Conservation (phyloP, 2,797 vertebrate genomes). For the Chaunax sp. region DNA sequence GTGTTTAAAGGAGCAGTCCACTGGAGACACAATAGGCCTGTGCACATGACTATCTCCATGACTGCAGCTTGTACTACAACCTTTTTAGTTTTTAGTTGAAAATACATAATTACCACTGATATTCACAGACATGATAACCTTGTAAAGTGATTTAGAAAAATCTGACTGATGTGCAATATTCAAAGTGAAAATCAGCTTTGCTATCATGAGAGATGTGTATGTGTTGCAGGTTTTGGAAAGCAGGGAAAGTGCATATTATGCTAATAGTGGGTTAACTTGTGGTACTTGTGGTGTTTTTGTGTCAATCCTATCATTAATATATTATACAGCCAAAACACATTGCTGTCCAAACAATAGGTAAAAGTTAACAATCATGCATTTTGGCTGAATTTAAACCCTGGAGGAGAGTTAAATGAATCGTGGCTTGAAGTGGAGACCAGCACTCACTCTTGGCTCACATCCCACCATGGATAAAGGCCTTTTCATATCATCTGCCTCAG, state of each 20-base stretch:
- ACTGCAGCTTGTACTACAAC: slow-evolving; percentile 7
- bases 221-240: background rate
- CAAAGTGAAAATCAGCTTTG: too few species aligned
- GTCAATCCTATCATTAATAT: slow-evolving; percentile 1
- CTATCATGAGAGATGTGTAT: background rate
- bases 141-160: background rate
- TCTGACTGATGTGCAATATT: background rate
- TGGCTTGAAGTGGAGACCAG: slow-evolving; percentile 27
- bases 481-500: slow-evolving; percentile 53
- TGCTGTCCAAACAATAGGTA: slow-evolving; percentile 3
- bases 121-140: background rate
- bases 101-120: background rate
- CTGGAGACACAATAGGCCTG: background rate
- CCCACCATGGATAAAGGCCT: slow-evolving; percentile 17
- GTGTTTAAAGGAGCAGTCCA: slow-evolving; percentile 21
- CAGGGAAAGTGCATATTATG: background rate
- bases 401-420: slow-evolving; percentile 21
- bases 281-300: background rate
- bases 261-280: background rate
- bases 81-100: background rate
- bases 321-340: background rate
- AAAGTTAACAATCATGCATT: slow-evolving; percentile 15
- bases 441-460: slow-evolving; percentile 40
- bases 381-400: slow-evolving; percentile 9
- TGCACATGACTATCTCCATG: background rate